Base-by-base conservation (phyloP, 2,113 vertebrate species). In the Trematocara nigrifrons region DNA sequence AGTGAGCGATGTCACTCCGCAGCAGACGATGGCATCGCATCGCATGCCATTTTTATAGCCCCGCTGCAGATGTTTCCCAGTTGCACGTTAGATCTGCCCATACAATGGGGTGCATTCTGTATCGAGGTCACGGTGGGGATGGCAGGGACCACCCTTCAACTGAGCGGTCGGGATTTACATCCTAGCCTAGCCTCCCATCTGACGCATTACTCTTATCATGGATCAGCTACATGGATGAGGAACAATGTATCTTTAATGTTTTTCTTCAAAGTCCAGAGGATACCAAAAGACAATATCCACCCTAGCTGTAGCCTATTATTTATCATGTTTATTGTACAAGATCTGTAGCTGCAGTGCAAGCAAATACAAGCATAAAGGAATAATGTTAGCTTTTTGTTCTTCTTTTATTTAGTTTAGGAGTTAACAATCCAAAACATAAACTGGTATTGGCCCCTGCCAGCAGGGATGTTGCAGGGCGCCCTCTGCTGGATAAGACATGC, bases 1-100 rank as follows among this genome's bases (percentile, higher is more conserved):
- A 89, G 85, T 84, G 90, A 89, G 91, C 80, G 49, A 91, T 93
- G 92, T 91, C 91, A 91, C 90, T 95, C 94, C 90, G 16, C 91
- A 90, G 90, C 85, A 45, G 92, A 87, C 85, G 6, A 35, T 79
- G 11, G 81, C 91, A 80, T 89, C 92, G 16, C 53, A 78, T 89
- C 54, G 66, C 79, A 40, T 45, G 79, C 51, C 84, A 53, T 84
- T 91, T 94, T 88, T 85, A 87, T 90, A 10, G 87, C 18, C 86
- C 90, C 42, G 7, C 82, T 93, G 92, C 88, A 92, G 91, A 93
- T 93, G 88, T 93, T 89, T 74, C 87, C 88, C 83, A 81, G 89
- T 87, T 86, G 87, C 80, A 35, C 56, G 18, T 77, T 18, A 4
- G 26, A 22, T 10, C 80, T 18, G 6, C 10, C 15, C 49, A 52